Base-by-base conservation (phyloP, 2,113 vertebrate species). In the Cynoglossus semilaevis region DNA sequence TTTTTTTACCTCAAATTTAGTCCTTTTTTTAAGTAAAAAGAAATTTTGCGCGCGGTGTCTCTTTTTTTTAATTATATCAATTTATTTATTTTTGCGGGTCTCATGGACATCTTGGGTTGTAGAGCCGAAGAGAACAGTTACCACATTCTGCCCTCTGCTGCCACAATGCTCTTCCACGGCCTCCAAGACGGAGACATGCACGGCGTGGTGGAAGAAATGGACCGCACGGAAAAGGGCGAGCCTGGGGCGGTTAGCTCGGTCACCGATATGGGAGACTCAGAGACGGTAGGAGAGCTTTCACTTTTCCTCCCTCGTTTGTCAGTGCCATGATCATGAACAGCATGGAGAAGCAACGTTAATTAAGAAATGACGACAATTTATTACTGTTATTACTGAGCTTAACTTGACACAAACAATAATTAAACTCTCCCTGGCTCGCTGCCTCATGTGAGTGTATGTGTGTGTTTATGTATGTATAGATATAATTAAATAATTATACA, bases 131-230 rank as follows among this genome's bases (percentile, higher is more conserved):
- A 88, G 87, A 91, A 91, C 90, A 90, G 87, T 82, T 92, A 88
- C 69, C 90, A 88, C 69, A 91, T 91, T 78, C 85, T 91, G 72
- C 85, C 89, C 11, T 90, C 90, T 40, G 79, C 90, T 63, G 88
- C 92, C 60, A 92, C 91, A 76, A 99, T 99, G 97, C 97, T 99
- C 84, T 98, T 99, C 93, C 97, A 98, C 88, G 96, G 97, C 84
- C 88, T 99, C 90, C 93, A 95, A 73, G 96, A 94, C 90, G 93
- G 94, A 85, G 96, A 99, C 88, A 94, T 96, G 91, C 95, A 96
- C 88, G 94, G 95, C 69, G 94, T 98, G 88, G 95, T 98, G 91
- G 97, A 98, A 77, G 95, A 98, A 85, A 94, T 99, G 93, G 96
- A 99, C 88, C 94, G 95, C 78, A 92, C 96, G 90, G 91, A 87